Conservation (phyloP, 2,113 vertebrate genomes). For the Toxotes jaculatrix region DNA sequence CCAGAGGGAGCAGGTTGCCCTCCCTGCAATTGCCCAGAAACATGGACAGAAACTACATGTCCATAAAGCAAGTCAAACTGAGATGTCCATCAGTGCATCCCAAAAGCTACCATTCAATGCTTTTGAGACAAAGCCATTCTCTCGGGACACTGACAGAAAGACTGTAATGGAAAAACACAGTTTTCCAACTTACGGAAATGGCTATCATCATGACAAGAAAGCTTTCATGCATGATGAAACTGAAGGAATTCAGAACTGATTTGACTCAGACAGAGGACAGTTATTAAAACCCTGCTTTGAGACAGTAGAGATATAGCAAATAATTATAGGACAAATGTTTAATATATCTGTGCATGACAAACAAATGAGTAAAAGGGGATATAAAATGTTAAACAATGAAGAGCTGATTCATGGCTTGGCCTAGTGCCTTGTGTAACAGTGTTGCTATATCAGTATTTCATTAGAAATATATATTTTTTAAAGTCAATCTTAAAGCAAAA, state of each 20-base stretch:
- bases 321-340: neutral
- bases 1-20: slow-evolving; percentile 81
- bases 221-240: slow-evolving; percentile 69
- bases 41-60: slow-evolving; percentile 59
- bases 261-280: neutral
- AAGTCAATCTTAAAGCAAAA: neutral
- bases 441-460: neutral
- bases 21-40: slow-evolving; percentile 77
- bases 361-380: neutral
- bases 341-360: slow-evolving; percentile 10
- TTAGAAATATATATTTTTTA: slow-evolving; percentile 13
- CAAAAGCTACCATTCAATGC: slow-evolving; percentile 81
- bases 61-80: slow-evolving; percentile 83
- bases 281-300: neutral
- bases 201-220: slow-evolving; percentile 71
- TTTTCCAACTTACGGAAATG: slow-evolving; percentile 70
- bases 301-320: neutral
- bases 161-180: slow-evolving; percentile 73
- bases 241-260: slow-evolving; percentile 70
- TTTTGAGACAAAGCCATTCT: slow-evolving; percentile 73
- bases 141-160: slow-evolving; percentile 70
- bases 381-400: neutral
- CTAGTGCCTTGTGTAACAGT: slow-evolving; percentile 31
- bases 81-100: slow-evolving; percentile 79
- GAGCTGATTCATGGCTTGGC: slow-evolving; percentile 18